Evolutionary conservation across 2,888 invertebrate genomes (phyloP).

Genomic region (Oxyteleia sp.): DNA sequence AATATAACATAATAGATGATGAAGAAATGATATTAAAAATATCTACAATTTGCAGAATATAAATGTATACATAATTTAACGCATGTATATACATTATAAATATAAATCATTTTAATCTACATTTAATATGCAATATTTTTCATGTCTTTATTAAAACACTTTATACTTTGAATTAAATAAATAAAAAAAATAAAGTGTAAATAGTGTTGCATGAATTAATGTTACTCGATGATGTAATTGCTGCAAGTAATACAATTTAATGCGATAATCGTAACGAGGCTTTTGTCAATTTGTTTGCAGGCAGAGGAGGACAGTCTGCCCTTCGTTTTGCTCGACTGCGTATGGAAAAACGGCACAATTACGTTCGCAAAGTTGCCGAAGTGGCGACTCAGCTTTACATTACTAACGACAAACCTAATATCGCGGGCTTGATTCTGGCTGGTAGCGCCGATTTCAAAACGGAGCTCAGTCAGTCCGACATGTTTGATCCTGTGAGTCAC

Average conservation of each 20-base stretch:
- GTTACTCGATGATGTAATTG: slow-evolving; percentile 7
- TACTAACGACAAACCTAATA: slow-evolving; percentile 98
- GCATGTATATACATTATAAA: too few species aligned
- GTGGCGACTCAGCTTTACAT: slow-evolving; percentile 99
- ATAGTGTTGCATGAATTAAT: slow-evolving; percentile 1
- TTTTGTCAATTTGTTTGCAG: slow-evolving; percentile 83
- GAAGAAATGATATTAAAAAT: too few species aligned
- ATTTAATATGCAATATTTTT: too few species aligned
- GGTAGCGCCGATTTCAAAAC: slow-evolving; percentile 99
- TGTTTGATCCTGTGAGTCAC: slow-evolving; percentile 98
- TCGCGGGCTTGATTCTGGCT: slow-evolving; percentile 98
- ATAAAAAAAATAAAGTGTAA: neutral
- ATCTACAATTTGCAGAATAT: too few species aligned
- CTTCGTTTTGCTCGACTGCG: slow-evolving; percentile 99
- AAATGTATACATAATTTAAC: too few species aligned
- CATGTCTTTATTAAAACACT: too few species aligned
- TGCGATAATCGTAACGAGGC: slow-evolving; percentile 25
- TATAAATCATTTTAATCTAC: too few species aligned
- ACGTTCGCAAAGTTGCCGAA: slow-evolving; percentile 99
- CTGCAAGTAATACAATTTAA: slow-evolving; percentile 21
- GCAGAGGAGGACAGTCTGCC: slow-evolving; percentile 99
- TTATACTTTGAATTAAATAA: too few species aligned
- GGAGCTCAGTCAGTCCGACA: slow-evolving; percentile 99
- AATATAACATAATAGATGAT: too few species aligned
- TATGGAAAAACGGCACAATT: slow-evolving; percentile 99